Base-by-base conservation (phyloP, 2,113 vertebrate genomes). In the Myrmecophaga tridactyla region DNA sequence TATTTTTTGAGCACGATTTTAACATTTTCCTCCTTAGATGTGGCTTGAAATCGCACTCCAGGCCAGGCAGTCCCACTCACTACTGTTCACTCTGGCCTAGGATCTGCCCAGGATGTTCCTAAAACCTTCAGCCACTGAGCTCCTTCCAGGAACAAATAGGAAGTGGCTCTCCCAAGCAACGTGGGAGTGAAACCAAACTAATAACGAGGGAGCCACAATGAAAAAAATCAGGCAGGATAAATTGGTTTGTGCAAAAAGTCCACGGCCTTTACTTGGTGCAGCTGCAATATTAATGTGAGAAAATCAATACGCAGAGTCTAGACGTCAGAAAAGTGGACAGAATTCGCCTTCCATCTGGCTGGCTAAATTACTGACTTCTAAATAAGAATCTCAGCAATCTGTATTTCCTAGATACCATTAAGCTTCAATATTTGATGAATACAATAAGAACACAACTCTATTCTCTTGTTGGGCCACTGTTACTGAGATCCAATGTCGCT, bases 281-380 rank as follows among this genome's bases (percentile, higher is more conserved):
- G 97, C 97, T 97, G 96, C 95, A 92, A 70, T 97, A 97, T 96
- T 97, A 97, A 13, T 43, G 96, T 4, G 65, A 97, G 98, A 98
- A 99, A 98, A 98, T 98, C 98, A 98, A 98, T 78, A 97, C 46
- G 77, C 39, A 76, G 41, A 63, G 41, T n/a, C 73, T 48, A n/a
- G 46, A 58, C 81, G 89, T 15, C 60, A 91, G 67, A 84, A 91
- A 96, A 92, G 5, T 56, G 58, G 41, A 93, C 34, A 43, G 15
- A 43, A 36, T 63, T 94, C 89, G 12, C 86, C 31, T 94, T 90
- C 90, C 72, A n/a, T 78, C 72, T 14, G 86, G 34, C 80, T 93
- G 51, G 65, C 60, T 97, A 69, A 7, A 83, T 6, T 46, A 70
- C 15, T 89, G 70, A 82, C 90, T 92, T 97, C 43, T 78, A 76